Percentiles rank a stretch among this genome's conserved stretches.
Conservation (phyloP, 2,797 vertebrate genomes). For the Gymnothorax javanicus region DNA sequence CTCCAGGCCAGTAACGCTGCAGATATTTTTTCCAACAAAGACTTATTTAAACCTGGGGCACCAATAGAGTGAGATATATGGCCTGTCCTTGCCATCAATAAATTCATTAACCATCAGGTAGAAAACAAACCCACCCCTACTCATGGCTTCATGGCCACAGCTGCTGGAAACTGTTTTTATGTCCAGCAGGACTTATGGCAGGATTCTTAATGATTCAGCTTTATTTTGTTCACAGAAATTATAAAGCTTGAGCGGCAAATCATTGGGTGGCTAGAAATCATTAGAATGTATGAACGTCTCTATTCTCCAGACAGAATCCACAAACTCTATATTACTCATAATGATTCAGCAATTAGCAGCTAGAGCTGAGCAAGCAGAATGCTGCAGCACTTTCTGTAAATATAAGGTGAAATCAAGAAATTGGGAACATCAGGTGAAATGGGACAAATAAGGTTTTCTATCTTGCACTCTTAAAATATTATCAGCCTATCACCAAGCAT, state of each 20-base stretch:
- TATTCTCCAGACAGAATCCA: conserved; percentile 33
- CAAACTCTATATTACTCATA: conserved; percentile 27
- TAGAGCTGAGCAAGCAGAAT: not conserved
- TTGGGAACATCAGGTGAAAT: no score
- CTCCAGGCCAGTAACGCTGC: not conserved
- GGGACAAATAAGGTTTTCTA: no score
- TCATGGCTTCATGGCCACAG: not conserved
- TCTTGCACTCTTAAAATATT: no score
- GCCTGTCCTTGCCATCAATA: not conserved
- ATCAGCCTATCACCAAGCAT: no score
- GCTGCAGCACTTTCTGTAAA: not conserved
- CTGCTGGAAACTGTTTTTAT: not conserved
- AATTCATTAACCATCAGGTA: not conserved
- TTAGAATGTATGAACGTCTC: conserved; percentile 39
- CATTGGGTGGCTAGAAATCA: conserved; percentile 25
- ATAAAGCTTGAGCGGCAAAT: conserved; percentile 25
- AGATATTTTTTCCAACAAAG: not conserved
- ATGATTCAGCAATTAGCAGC: conserved; percentile 43
- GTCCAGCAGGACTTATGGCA: not conserved
- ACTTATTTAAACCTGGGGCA: not conserved
- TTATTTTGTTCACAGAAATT: not conserved
- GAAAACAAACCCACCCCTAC: not conserved
- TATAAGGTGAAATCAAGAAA: no score
- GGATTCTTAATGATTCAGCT: conserved; percentile 3
- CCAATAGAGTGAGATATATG: not conserved